Evolutionary conservation across 2,797 vertebrate species (phyloP), one percentile per base, ranked within the genome.

Genomic region (Mastacembelus armatus): DNA sequence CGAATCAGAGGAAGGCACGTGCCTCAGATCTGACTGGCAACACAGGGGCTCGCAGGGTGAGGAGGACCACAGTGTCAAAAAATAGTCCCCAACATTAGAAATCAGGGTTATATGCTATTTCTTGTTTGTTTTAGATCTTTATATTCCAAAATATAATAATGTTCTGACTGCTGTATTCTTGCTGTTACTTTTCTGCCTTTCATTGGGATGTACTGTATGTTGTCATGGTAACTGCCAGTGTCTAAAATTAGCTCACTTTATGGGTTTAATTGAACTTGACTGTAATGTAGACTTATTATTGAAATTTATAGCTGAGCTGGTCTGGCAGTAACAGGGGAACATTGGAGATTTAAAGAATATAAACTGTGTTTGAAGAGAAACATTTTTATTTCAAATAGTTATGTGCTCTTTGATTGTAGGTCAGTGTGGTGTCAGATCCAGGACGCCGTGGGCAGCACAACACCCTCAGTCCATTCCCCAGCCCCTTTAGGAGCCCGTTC

Each of bases 401-500:
- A 16, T 29, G 14, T 50, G 7, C 7, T 62, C 26, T 71, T 47
- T 73, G 40, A 43, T 64, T 51, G 3, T 50, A 99, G 98, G 97
- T 96, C 72, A 99, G 98, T 65, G 94, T 99, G 72, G 96, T 97
- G 52, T 99, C 98, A 26, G 98, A 99, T 72, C 98, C 98, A 7
- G 98, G 98, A 33, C 95, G 95, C 5, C 93, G 95, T 43, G 96
- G 94, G 57, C 96, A 96, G 68, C 96, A 96, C 89, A 96, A 95
- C 87, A 93, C 92, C 68, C 91, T 98, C 56, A 99, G 98, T 88
- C 98, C 98, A 0, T 98, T 98, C 75, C 98, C 97, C 22, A 99
- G 98, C 71, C 98, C 98, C 1, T 98, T 99, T 89, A 95, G 97
- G 74, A 99, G 98, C 84, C 98, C 97, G 0, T 98, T 98, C 78